phyloP scores from a whole-genome alignment of 2,888 invertebrate species.

The Epistrophe grossulariae region DNA sequence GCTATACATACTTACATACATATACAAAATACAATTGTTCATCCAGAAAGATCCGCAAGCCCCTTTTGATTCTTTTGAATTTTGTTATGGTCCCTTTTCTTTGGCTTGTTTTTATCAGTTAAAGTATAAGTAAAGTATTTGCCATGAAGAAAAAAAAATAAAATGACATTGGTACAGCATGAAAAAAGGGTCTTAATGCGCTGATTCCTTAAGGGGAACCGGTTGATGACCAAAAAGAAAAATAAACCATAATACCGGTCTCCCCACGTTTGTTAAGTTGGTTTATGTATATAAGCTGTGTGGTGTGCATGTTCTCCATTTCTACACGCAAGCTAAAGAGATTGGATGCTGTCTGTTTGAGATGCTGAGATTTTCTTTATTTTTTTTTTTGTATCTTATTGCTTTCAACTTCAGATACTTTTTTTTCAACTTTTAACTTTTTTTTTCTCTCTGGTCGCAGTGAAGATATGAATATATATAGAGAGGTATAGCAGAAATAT shows the following conservation, averaged over 20 bases:
- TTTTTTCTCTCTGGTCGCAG: not conserved
- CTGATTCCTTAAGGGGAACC: constrained; percentile 50
- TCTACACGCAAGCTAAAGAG: constrained; percentile 35
- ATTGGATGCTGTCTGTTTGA: constrained; percentile 55
- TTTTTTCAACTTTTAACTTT: constrained; percentile 5
- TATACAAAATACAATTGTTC: not conserved
- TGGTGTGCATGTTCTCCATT: constrained; percentile 47
- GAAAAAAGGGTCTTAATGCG: constrained; percentile 63
- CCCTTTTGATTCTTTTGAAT: constrained; percentile 54
- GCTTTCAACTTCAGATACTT: constrained; percentile 38
- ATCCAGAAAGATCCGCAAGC: not conserved
- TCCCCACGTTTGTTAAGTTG: constrained; percentile 36
- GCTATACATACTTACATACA: not conserved
- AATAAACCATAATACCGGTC: constrained; percentile 37
- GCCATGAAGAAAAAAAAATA: constrained; percentile 39
- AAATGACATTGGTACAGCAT: constrained; percentile 63
- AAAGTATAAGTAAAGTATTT: constrained; percentile 19
- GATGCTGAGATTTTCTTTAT: constrained; percentile 60
- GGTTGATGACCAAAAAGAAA: constrained; percentile 68
- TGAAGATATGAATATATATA: not conserved
- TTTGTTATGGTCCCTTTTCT: constrained; percentile 67
- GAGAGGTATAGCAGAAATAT: constrained; percentile 26
- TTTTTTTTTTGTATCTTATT: constrained; percentile 22
- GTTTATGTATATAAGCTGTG: not conserved
- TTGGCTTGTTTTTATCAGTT: not conserved